A percentile compares a stretch with the other conserved stretches of the same genome.
Evolutionary conservation across 2,113 vertebrate genomes (phyloP).

Genomic region (Rhabdomys dilectus): DNA sequence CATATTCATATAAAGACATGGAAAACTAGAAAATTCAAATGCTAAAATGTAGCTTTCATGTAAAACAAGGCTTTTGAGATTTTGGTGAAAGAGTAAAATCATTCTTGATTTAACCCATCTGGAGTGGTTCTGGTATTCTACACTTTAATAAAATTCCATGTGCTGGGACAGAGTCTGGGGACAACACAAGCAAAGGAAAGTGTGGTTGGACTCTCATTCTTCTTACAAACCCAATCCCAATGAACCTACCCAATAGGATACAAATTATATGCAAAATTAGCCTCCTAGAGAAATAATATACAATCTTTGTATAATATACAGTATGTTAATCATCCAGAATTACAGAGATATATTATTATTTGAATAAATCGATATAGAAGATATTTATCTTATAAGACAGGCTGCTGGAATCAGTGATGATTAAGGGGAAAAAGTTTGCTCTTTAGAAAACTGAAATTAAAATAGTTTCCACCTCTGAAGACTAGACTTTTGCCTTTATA

Average conservation of each 20-base stretch:
- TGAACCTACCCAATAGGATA: background rate
- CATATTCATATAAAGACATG: background rate
- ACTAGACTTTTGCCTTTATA: background rate
- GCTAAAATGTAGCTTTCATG: background rate
- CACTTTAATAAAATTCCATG: background rate
- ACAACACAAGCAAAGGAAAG: background rate
- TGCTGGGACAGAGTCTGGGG: background rate
- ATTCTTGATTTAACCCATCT: background rate
- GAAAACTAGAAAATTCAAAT: background rate
- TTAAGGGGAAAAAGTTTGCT: slow-evolving; percentile 2
- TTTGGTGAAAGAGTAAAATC: background rate
- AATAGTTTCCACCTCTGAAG: background rate
- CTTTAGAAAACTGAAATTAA: background rate
- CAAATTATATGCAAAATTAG: slow-evolving; percentile 15
- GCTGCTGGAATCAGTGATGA: background rate
- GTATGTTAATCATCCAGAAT: background rate
- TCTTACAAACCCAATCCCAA: background rate
- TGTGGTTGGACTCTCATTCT: accelerated
- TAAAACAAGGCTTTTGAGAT: background rate
- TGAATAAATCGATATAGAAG: background rate
- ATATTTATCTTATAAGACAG: slow-evolving; percentile 38
- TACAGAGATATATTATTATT: background rate
- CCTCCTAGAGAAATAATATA: slow-evolving; percentile 8
- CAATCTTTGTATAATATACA: background rate
- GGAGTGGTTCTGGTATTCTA: background rate